Percentiles rank a stretch among this genome's conserved stretches.
These are phyloP conservation scores for Acipenser transmontanus DNA, from an alignment of 2,797 vertebrate genomes.

Conservation along the genomic window DNA sequence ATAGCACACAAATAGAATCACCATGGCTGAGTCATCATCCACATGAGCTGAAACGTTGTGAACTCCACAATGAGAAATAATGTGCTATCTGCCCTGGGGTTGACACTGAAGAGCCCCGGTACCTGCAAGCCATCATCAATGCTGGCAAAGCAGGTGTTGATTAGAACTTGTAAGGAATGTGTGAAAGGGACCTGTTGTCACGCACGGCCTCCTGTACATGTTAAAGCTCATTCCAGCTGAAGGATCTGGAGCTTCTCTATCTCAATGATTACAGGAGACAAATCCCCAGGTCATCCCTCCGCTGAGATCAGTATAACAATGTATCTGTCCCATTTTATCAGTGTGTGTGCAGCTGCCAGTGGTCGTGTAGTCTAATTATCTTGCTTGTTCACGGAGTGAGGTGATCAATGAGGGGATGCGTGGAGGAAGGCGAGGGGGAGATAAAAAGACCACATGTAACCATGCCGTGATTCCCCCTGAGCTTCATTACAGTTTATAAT, in stretches of 20 bases:
- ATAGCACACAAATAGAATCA: too few relatives aligned
- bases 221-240: slow-evolving; percentile 51
- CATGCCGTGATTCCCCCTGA: slow-evolving; percentile 17
- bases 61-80: slow-evolving; percentile 4
- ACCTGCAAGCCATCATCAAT: slow-evolving; percentile 5
- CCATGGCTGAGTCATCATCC: too few relatives aligned
- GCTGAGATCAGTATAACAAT: slow-evolving; percentile 23
- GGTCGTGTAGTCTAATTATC: slow-evolving; percentile 64
- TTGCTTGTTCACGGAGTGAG: slow-evolving; percentile 50
- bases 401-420: slow-evolving; percentile 30
- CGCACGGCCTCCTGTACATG: slow-evolving; percentile 42
- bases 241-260: slow-evolving; percentile 30
- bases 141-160: slow-evolving; percentile 54
- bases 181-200: slow-evolving; percentile 58
- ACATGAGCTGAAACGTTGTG: too few relatives aligned
- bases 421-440: slow-evolving; percentile 37
- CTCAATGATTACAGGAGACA: slow-evolving; percentile 48
- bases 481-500: slow-evolving; percentile 31
- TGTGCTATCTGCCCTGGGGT: slow-evolving; percentile 4
- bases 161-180: slow-evolving; percentile 49
- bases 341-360: slow-evolving; percentile 47
- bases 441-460: slow-evolving; percentile 23
- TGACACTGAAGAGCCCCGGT: slow-evolving; percentile 5
- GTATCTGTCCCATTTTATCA: slow-evolving; percentile 34
- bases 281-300: slow-evolving; percentile 37